A percentile compares a stretch with the other conserved stretches of the same genome.
Conservation (phyloP, 2,888 invertebrate species). For the Ophion slaviceki region DNA sequence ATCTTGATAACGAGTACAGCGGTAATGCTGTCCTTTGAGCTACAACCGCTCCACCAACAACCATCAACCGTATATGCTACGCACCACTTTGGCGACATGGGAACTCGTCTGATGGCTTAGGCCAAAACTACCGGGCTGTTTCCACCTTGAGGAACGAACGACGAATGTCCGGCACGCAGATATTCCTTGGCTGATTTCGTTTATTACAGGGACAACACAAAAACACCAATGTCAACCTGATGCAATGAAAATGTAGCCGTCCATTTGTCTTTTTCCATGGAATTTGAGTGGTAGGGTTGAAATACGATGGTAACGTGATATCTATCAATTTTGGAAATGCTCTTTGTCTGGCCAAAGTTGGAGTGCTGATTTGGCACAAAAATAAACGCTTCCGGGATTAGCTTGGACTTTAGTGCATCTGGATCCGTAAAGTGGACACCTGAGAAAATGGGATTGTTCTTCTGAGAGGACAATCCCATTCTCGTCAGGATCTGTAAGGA, state of each 20-base stretch:
- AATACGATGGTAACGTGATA: background rate
- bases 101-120: slow-evolving; percentile 3
- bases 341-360: background rate
- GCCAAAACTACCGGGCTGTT: slow-evolving; percentile 3
- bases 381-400: background rate
- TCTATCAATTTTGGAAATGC: background rate
- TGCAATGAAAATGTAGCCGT: background rate
- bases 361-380: background rate
- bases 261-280: background rate
- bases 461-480: too few relatives aligned
- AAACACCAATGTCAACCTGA: background rate
- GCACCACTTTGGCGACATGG: slow-evolving; percentile 23
- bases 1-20: slow-evolving; percentile 52
- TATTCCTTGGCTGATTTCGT: background rate
- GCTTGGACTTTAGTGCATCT: too few relatives aligned
- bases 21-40: slow-evolving; percentile 40
- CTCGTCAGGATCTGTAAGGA: too few relatives aligned
- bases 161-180: background rate
- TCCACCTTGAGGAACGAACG: background rate
- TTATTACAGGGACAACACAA: background rate
- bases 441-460: too few relatives aligned
- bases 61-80: background rate
- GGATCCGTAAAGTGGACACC: too few relatives aligned
- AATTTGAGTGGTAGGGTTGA: background rate
- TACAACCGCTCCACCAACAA: background rate